phyloP scores from a whole-genome alignment of 2,113 vertebrate genomes.

The Burhinus oedicnemus region DNA sequence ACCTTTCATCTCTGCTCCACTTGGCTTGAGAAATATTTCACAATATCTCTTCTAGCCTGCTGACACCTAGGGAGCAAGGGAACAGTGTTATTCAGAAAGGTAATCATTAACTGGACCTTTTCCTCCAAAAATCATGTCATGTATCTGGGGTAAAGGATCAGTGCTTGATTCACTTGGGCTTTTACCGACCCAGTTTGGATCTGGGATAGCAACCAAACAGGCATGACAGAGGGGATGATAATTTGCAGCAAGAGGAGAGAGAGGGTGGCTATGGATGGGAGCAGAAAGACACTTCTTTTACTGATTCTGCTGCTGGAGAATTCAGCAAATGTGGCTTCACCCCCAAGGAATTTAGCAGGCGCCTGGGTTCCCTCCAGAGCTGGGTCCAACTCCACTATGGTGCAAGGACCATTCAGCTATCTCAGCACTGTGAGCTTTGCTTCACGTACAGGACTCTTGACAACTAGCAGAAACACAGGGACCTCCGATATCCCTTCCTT shows the following conservation, averaged over 20 bases:
- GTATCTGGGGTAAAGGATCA: background rate
- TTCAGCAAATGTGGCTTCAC: background rate
- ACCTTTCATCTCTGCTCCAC: background rate
- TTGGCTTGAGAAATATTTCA: background rate
- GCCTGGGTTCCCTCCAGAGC: accelerated
- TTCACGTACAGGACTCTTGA: background rate
- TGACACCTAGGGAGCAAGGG: background rate
- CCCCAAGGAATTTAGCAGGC: background rate
- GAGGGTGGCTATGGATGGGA: background rate
- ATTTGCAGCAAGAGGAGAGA: background rate
- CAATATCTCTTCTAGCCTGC: background rate
- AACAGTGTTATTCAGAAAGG: background rate
- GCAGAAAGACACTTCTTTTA: background rate
- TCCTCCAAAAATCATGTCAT: background rate
- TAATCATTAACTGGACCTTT: background rate
- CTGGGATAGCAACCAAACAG: background rate
- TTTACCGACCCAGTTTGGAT: background rate
- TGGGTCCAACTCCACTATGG: background rate
- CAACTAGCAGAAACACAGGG: background rate
- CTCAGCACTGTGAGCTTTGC: background rate
- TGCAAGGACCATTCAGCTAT: background rate
- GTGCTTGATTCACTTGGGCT: background rate
- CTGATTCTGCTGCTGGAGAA: background rate
- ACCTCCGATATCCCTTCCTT: background rate
- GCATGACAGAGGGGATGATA: background rate